A percentile compares a stretch with the other conserved stretches of the same genome.
Evolutionary conservation across 2,113 vertebrate genomes (phyloP).

Genomic region (Hippocampus abdominalis): DNA sequence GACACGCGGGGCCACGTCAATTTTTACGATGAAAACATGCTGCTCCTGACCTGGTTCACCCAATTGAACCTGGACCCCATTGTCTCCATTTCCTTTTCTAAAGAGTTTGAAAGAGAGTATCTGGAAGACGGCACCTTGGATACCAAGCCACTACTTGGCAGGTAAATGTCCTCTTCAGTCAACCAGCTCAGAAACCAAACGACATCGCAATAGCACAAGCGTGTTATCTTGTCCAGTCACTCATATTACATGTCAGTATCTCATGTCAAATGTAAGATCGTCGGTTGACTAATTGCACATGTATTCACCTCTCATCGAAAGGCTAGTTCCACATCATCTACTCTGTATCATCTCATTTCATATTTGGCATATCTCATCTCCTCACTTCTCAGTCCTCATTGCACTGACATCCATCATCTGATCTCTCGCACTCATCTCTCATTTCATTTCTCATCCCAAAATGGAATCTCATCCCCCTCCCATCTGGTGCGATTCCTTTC

Average conservation of each 20-base stretch:
- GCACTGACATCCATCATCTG: background rate
- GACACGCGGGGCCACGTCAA: slow-evolving; percentile 78
- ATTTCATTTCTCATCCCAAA: background rate
- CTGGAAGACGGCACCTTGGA: slow-evolving; percentile 49
- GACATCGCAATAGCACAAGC: background rate
- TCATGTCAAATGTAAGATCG: background rate
- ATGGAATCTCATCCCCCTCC: background rate
- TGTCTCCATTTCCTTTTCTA: slow-evolving; percentile 82
- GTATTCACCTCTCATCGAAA: too few relatives aligned
- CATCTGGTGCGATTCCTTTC: background rate
- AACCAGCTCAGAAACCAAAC: background rate
- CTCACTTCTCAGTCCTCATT: background rate
- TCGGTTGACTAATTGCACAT: background rate
- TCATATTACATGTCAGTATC: background rate
- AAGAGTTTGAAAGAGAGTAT: slow-evolving; percentile 40
- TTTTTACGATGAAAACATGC: slow-evolving; percentile 78
- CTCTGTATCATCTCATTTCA: background rate
- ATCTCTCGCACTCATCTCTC: background rate
- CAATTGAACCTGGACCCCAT: slow-evolving; percentile 75
- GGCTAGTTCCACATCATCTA: background rate
- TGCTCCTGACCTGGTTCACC: slow-evolving; percentile 68
- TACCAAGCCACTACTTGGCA: slow-evolving; percentile 58
- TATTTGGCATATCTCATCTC: too few relatives aligned
- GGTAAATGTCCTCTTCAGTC: slow-evolving; percentile 59
- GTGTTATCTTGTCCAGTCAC: background rate